These are phyloP conservation scores for Fulica atra DNA, from an alignment of 2,113 vertebrate species.

Conservation along the genomic window DNA sequence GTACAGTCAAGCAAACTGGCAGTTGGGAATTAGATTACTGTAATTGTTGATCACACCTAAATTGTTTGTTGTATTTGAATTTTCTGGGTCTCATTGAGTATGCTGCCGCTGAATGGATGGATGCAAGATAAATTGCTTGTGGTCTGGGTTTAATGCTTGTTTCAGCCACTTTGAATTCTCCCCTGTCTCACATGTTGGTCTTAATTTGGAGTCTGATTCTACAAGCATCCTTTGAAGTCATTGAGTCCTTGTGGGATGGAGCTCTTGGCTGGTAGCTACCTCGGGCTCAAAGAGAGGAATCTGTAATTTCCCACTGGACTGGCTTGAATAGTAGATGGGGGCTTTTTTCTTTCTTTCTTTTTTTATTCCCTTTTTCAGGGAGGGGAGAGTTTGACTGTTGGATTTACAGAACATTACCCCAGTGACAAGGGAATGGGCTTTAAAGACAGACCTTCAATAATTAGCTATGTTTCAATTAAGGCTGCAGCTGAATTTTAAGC, in stretches of 20 bases:
- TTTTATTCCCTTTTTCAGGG: not conserved
- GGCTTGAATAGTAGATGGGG: constrained; percentile 1
- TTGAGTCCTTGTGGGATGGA: constrained; percentile 17
- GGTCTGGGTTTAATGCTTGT: not conserved
- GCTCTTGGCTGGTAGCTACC: constrained; percentile 39
- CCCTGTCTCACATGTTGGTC: not conserved
- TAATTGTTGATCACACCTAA: not conserved
- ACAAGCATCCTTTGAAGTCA: constrained; percentile 41
- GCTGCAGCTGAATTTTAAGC: constrained; percentile 34
- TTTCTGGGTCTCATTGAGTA: not conserved
- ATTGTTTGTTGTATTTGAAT: not conserved
- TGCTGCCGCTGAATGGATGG: not conserved
- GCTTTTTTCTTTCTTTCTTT: not conserved
- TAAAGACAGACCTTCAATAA: constrained; percentile 31
- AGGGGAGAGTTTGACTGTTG: not conserved
- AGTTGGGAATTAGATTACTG: not conserved
- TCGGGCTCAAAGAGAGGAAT: constrained; percentile 32
- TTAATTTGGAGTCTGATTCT: constrained; percentile 36
- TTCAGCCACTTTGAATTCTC: constrained; percentile 20
- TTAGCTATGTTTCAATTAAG: constrained; percentile 57
- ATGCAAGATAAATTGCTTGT: not conserved
- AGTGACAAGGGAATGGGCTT: not conserved
- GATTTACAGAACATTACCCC: not conserved
- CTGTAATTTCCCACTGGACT: constrained; percentile 42
- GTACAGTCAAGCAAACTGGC: not conserved